phyloP scores from a whole-genome alignment of 1,140 invertebrate genomes.

The Leptinotarsa defecta region DNA sequence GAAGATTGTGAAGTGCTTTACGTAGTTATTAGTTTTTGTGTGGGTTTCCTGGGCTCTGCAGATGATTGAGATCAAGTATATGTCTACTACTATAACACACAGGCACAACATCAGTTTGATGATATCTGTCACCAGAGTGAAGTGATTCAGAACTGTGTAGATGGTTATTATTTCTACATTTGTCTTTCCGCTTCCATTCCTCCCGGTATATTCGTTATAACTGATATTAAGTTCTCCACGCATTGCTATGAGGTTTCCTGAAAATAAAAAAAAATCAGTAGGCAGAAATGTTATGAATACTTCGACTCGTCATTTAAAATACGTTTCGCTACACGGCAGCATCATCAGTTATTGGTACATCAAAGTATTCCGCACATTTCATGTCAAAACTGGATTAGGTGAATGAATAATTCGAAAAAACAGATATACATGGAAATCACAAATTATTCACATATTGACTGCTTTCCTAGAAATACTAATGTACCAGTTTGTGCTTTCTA shows the following conservation, averaged over 20 bases:
- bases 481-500: too few species aligned
- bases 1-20: slow-evolving; percentile 2
- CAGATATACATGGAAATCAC: too few species aligned
- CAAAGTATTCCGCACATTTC: too few species aligned
- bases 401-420: too few species aligned
- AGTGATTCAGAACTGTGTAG: not conserved
- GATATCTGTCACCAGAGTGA: not conserved
- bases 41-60: not conserved
- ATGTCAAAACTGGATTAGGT: too few species aligned
- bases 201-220: not conserved
- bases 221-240: not conserved
- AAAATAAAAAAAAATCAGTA: too few species aligned
- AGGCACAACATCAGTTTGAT: slow-evolving; percentile 9
- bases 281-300: too few species aligned
- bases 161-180: not conserved
- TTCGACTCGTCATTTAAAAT: too few species aligned
- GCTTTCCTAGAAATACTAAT: too few species aligned
- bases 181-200: not conserved
- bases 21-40: slow-evolving; percentile 11
- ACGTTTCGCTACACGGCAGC: too few species aligned
- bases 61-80: slow-evolving; percentile 2
- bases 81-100: not conserved
- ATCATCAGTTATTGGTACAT: too few species aligned
- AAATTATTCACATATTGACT: too few species aligned
- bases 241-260: not conserved